Conservation (phyloP, 2,888 invertebrate genomes). For the Caenorhabditis sulstoni region DNA sequence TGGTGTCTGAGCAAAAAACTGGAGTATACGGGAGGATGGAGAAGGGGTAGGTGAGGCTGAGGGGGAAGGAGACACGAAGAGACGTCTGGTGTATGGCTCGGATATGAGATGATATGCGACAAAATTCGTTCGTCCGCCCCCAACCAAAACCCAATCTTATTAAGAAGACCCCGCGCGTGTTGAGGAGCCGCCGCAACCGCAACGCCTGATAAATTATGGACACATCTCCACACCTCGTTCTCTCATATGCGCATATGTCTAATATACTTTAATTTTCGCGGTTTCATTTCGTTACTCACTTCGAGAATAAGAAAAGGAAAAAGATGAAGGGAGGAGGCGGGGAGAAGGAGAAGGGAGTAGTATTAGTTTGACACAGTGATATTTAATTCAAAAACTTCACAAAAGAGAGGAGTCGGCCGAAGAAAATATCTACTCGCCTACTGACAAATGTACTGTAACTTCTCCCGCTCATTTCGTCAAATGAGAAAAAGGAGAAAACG, state of each 20-base stretch:
- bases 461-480: conserved; percentile 11
- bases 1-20: too few species aligned
- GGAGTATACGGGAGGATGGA: too few species aligned
- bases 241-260: conserved; percentile 35
- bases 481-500: conserved; percentile 25
- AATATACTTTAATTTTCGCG: conserved; percentile 55
- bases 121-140: conserved; percentile 13
- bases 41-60: too few species aligned
- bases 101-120: neutral
- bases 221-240: conserved; percentile 42
- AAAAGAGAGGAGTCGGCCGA: conserved; percentile 4
- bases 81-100: too few species aligned
- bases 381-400: conserved; percentile 44
- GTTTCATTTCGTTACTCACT: conserved; percentile 29
- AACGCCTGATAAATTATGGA: conserved; percentile 56
- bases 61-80: too few species aligned
- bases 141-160: conserved; percentile 51
- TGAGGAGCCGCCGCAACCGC: conserved; percentile 7
- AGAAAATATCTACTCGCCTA: neutral
- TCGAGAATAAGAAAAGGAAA: conserved; percentile 20
- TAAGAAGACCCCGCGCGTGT: neutral
- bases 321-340: neutral
- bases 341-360: neutral
- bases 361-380: conserved; percentile 18
- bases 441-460: conserved; percentile 24